Evolutionary conservation across 2,888 invertebrate genomes (phyloP).

Genomic region (Nysson spinosus): DNA sequence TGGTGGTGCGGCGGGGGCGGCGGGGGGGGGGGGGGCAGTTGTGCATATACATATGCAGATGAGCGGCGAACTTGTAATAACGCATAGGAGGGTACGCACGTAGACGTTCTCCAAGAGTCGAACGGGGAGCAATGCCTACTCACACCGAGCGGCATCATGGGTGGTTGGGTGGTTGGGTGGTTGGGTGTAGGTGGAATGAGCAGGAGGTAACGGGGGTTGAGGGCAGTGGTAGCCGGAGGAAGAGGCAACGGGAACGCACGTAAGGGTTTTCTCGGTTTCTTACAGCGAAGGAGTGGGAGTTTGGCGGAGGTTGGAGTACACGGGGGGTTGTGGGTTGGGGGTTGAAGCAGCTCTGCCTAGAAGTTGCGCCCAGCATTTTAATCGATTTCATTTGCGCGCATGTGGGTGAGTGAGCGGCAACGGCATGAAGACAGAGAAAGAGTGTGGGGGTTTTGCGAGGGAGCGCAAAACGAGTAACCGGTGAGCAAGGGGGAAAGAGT

Average conservation of each 20-base stretch:
- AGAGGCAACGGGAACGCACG: slow-evolving; percentile 66
- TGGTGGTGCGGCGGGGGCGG: no score
- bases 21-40: no score
- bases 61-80: slow-evolving; percentile 9
- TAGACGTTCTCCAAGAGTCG: slow-evolving; percentile 27
- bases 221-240: slow-evolving; percentile 46
- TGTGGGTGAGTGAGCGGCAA: slow-evolving; percentile 79
- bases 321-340: slow-evolving; percentile 37
- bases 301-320: slow-evolving; percentile 55
- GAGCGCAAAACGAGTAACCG: slow-evolving; percentile 30
- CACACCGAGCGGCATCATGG: slow-evolving; percentile 29
- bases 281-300: slow-evolving; percentile 64
- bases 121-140: slow-evolving; percentile 31
- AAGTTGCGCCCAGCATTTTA: slow-evolving; percentile 83
- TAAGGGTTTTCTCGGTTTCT: slow-evolving; percentile 76
- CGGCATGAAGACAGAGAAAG: slow-evolving; percentile 41
- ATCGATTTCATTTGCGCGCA: slow-evolving; percentile 85
- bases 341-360: slow-evolving; percentile 78
- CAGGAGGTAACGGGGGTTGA: slow-evolving; percentile 36
- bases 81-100: slow-evolving; percentile 12
- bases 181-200: slow-evolving; percentile 31
- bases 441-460: slow-evolving; percentile 32
- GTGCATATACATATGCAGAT: slow-evolving; percentile 10
- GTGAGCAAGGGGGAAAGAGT: slow-evolving; percentile 38
- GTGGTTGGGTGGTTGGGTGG: slow-evolving; percentile 21